Percentiles rank a stretch among this genome's conserved stretches.
phyloP scores from a whole-genome alignment of 2,888 invertebrate species.

The Drosophila prolongata region DNA sequence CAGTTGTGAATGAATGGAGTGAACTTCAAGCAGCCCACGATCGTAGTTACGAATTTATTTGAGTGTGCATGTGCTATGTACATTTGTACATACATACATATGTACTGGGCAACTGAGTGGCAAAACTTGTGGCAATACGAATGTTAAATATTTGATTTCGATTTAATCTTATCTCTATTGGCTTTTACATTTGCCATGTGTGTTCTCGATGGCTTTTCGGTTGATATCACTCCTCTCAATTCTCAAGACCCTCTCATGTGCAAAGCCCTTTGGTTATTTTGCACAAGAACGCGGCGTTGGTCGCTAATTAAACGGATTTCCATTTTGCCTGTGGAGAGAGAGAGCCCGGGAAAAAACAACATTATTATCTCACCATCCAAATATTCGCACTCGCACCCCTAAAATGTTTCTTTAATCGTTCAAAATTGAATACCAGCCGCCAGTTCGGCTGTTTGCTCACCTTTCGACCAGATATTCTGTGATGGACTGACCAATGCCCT shows the following conservation, averaged over 20 bases:
- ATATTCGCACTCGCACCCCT: slow-evolving; percentile 45
- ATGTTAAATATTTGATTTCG: slow-evolving; percentile 75
- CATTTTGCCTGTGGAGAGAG: slow-evolving; percentile 7
- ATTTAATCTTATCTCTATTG: slow-evolving; percentile 76
- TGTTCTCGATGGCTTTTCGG: slow-evolving; percentile 42
- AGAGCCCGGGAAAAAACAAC: slow-evolving; percentile 14
- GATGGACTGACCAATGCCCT: slow-evolving; percentile 11
- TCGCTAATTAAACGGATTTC: slow-evolving; percentile 52
- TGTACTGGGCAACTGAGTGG: slow-evolving; percentile 52
- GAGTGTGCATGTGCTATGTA: neutral
- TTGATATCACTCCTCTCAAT: slow-evolving; percentile 62
- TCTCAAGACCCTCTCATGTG: neutral
- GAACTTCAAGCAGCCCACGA: slow-evolving; percentile 20
- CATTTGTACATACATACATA: neutral
- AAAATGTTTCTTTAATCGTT: slow-evolving; percentile 42
- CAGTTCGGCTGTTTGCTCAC: slow-evolving; percentile 51
- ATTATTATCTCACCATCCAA: slow-evolving; percentile 66
- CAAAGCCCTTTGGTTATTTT: slow-evolving; percentile 20
- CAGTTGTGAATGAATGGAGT: slow-evolving; percentile 38
- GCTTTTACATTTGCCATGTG: slow-evolving; percentile 45
- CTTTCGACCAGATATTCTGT: slow-evolving; percentile 38
- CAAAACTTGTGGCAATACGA: slow-evolving; percentile 75
- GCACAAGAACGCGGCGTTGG: neutral
- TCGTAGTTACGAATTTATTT: neutral
- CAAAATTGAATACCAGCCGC: slow-evolving; percentile 35